Conservation (phyloP, 2,888 invertebrate species). For the Rhingia campestris region DNA sequence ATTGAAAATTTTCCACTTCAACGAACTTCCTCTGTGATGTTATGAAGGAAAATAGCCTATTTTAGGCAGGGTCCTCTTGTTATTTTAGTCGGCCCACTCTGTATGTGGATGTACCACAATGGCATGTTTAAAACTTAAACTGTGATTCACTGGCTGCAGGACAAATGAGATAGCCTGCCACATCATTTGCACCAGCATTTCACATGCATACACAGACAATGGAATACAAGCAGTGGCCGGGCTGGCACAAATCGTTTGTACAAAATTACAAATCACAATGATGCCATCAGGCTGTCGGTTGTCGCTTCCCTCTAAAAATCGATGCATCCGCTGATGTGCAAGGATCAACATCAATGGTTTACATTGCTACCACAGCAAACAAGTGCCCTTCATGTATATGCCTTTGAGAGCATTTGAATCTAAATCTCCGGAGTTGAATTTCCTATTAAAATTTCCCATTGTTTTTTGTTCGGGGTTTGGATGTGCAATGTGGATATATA, state of each 20-base stretch:
- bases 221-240: slow-evolving; percentile 31
- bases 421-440: slow-evolving; percentile 54
- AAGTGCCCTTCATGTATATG: slow-evolving; percentile 36
- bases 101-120: slow-evolving; percentile 54
- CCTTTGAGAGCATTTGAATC: slow-evolving; percentile 58
- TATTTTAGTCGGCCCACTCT: slow-evolving; percentile 55
- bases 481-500: slow-evolving; percentile 1
- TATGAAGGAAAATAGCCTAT: slow-evolving; percentile 69
- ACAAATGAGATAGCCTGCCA: slow-evolving; percentile 72
- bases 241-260: slow-evolving; percentile 60
- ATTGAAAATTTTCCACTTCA: slow-evolving; percentile 73
- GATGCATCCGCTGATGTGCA: slow-evolving; percentile 63
- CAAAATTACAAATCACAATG: slow-evolving; percentile 74
- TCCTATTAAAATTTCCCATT: slow-evolving; percentile 51
- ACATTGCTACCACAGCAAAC: slow-evolving; percentile 53
- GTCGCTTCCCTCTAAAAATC: slow-evolving; percentile 54
- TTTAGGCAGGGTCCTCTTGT: slow-evolving; percentile 62
- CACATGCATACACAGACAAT: slow-evolving; percentile 3
- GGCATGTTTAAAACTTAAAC: slow-evolving; percentile 71
- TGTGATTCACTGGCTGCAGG: slow-evolving; percentile 70
- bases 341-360: slow-evolving; percentile 65
- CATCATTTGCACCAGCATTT: slow-evolving; percentile 60
- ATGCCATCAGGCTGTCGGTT: slow-evolving; percentile 49
- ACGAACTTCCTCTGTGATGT: slow-evolving; percentile 56
- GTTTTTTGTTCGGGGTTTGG: slow-evolving; percentile 54